These are phyloP conservation scores for Nasonia longicornis DNA, from an alignment of 1,140 invertebrate genomes.

Conservation along the genomic window DNA sequence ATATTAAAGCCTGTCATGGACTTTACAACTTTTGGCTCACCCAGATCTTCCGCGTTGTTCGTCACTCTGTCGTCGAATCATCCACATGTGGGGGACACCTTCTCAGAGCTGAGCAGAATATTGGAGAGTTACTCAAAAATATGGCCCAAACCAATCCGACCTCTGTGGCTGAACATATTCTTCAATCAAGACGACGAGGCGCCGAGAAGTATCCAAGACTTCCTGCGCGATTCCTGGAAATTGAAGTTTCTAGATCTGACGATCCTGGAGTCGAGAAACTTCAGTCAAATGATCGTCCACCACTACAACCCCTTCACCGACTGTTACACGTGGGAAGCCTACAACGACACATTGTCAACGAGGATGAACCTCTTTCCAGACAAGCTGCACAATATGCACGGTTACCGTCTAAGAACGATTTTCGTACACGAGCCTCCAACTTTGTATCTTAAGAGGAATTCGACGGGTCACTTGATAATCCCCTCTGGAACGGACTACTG, in stretches of 20 bases:
- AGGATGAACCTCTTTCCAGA: conserved; percentile 27
- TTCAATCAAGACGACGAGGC: not conserved
- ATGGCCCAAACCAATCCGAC: not conserved
- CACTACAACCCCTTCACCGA: conserved; percentile 37
- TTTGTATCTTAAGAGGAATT: not conserved
- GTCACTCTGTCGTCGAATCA: not conserved
- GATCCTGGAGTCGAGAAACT: not conserved
- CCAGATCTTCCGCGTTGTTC: not conserved
- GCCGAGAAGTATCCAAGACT: not conserved
- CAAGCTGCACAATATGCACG: conserved; percentile 27
- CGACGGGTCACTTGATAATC: not conserved
- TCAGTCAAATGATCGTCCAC: not conserved
- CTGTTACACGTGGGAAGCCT: not conserved
- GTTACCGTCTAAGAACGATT: not conserved
- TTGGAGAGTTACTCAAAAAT: not conserved
- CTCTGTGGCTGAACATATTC: not conserved
- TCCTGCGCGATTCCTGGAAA: not conserved
- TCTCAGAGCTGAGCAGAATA: not conserved
- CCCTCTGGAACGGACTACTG: not conserved
- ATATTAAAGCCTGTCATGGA: not conserved
- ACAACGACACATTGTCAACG: not conserved
- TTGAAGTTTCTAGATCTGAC: not conserved
- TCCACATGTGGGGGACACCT: not conserved
- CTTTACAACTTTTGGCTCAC: not conserved
- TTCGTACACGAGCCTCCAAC: not conserved